Conservation (phyloP, 2,888 invertebrate genomes). For the Dione vanillae region DNA sequence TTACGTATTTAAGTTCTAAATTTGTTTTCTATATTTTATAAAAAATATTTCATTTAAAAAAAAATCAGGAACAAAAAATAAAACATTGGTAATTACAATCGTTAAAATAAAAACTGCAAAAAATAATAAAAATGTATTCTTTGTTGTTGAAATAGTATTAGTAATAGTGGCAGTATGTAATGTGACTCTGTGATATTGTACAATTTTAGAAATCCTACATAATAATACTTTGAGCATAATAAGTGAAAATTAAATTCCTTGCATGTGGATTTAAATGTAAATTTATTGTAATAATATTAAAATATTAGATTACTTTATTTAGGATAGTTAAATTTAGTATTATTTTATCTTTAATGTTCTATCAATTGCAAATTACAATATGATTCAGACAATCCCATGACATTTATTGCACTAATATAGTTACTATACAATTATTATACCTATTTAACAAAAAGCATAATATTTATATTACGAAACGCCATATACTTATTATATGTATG, state of each 20-base stretch:
- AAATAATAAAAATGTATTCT: conserved; percentile 15
- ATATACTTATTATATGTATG: conserved; percentile 45
- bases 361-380: conserved; percentile 5
- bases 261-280: conserved; percentile 25
- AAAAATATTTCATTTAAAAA: background rate
- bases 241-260: conserved; percentile 27
- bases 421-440: conserved; percentile 18
- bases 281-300: conserved; percentile 7
- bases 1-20: background rate
- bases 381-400: conserved; percentile 11
- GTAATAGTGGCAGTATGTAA: conserved; percentile 46
- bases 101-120: background rate
- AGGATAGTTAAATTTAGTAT: conserved; percentile 9
- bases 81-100: background rate
- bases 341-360: conserved; percentile 13
- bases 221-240: conserved; percentile 26
- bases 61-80: background rate
- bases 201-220: conserved; percentile 48
- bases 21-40: background rate
- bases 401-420: conserved; percentile 6
- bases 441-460: conserved; percentile 6
- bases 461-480: conserved; percentile 31
- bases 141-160: conserved; percentile 9
- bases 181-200: conserved; percentile 76
- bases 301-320: conserved; percentile 7